Evolutionary conservation across 2,888 invertebrate species (phyloP).

Genomic region (Platycheirus rosarum): DNA sequence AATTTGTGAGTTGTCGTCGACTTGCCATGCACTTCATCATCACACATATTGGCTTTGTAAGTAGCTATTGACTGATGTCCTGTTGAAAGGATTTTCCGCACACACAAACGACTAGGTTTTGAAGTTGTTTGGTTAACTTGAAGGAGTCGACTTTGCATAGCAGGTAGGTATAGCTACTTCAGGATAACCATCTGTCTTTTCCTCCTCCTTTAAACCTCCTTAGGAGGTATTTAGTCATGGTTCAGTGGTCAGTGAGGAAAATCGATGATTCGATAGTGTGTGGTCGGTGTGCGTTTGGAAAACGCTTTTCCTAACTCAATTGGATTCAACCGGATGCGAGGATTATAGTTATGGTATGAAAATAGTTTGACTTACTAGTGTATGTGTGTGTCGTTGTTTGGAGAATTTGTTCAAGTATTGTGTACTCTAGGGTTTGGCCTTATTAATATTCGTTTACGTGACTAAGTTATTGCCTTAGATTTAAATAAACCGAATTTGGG

Average conservation of each 20-base stretch:
- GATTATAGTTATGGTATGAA: slow-evolving; percentile 18
- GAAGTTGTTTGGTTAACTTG: slow-evolving; percentile 30
- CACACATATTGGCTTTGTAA: slow-evolving; percentile 28
- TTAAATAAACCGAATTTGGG: slow-evolving; percentile 25
- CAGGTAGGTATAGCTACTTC: background rate
- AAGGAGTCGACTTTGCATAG: slow-evolving; percentile 14
- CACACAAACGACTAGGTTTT: slow-evolving; percentile 36
- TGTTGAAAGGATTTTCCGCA: slow-evolving; percentile 11
- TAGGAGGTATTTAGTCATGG: slow-evolving; percentile 25
- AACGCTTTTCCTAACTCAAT: slow-evolving; percentile 43
- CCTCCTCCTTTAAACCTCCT: too few species aligned
- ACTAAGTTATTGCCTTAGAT: slow-evolving; percentile 39
- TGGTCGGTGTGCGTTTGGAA: slow-evolving; percentile 2
- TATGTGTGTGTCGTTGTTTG: slow-evolving; percentile 31
- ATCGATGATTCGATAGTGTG: slow-evolving; percentile 35
- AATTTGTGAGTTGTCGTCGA: slow-evolving; percentile 53
- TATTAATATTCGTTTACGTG: slow-evolving; percentile 55
- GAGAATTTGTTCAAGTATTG: slow-evolving; percentile 15
- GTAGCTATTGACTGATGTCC: slow-evolving; percentile 39
- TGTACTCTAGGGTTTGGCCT: slow-evolving; percentile 34
- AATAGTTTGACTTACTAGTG: slow-evolving; percentile 20
- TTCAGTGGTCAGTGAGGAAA: slow-evolving; percentile 53
- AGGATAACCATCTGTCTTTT: background rate
- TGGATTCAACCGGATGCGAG: slow-evolving; percentile 33
- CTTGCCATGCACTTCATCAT: slow-evolving; percentile 53